Conservation (phyloP, 2,797 vertebrate species). For the Acomys russatus region DNA sequence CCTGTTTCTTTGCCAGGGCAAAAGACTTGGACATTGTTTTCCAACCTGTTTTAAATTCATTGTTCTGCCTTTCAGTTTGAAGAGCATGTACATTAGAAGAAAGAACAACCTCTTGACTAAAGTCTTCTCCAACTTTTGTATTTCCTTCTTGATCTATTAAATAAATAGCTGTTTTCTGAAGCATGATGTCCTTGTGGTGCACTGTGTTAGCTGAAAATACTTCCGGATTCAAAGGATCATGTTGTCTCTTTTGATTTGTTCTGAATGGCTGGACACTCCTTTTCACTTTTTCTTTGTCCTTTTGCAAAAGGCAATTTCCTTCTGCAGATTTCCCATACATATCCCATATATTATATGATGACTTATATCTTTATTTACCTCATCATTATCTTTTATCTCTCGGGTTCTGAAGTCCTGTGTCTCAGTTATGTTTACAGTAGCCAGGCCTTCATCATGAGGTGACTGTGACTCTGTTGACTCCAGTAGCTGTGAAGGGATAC, state of each 20-base stretch:
- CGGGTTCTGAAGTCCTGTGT: not conserved
- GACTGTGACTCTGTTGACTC: not conserved
- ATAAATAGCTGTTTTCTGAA: conserved; percentile 3
- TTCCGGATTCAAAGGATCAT: not conserved
- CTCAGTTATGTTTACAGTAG: not conserved
- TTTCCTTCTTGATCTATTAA: not conserved
- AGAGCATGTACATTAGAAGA: not conserved
- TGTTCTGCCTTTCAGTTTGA: conserved; percentile 6
- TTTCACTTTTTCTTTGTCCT: conserved; percentile 3
- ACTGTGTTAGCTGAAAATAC: not conserved
- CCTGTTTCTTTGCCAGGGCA: not conserved
- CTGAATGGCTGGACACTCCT: not conserved
- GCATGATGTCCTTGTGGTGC: not conserved
- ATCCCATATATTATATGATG: no score
- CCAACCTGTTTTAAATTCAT: not conserved
- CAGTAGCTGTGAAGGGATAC: not conserved
- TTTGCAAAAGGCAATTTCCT: no score
- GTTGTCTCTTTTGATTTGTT: not conserved
- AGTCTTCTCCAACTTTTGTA: not conserved
- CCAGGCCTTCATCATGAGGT: not conserved
- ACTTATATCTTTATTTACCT: no score
- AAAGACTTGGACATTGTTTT: not conserved
- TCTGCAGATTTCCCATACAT: no score
- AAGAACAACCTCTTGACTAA: not conserved
- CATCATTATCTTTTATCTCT: not conserved